Percentiles rank a stretch among this genome's conserved stretches.
Conservation (phyloP, 2,113 vertebrate genomes). For the Chlamydotis undulata region DNA sequence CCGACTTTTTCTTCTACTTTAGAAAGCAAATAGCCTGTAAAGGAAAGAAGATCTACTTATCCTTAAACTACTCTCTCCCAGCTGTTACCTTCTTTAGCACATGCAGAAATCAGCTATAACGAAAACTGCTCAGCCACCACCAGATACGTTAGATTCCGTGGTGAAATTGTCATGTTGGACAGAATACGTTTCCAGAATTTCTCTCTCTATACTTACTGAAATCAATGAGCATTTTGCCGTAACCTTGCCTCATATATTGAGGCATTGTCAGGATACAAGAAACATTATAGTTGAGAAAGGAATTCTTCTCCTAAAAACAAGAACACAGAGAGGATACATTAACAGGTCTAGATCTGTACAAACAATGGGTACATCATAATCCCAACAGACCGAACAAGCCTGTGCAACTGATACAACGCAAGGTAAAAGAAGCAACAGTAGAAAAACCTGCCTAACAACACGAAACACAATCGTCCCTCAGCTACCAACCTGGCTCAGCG, state of each 20-base stretch:
- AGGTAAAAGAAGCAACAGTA: neutral
- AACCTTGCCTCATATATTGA: slow-evolving; percentile 98
- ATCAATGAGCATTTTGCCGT: slow-evolving; percentile 99
- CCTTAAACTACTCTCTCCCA: neutral
- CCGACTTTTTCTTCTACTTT: slow-evolving; percentile 99
- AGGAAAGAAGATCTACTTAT: neutral
- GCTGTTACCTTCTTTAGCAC: neutral
- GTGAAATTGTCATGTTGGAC: neutral
- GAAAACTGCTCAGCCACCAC: neutral
- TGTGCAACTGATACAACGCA: neutral
- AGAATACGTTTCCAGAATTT: neutral
- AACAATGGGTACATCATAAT: neutral
- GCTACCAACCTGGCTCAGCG: neutral
- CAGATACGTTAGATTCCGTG: neutral
- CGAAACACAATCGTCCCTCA: neutral
- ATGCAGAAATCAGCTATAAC: neutral
- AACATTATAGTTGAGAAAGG: slow-evolving; percentile 98
- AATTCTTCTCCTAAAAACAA: slow-evolving; percentile 93
- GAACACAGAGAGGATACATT: neutral
- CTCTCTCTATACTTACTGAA: slow-evolving; percentile 88
- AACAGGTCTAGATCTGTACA: neutral
- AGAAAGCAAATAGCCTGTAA: slow-evolving; percentile 92
- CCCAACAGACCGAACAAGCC: neutral
- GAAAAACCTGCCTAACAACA: neutral
- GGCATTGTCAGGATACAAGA: slow-evolving; percentile 99